These are phyloP conservation scores for Paramormyrops kingsleyae DNA, from an alignment of 2,113 vertebrate species.

Conservation along the genomic window DNA sequence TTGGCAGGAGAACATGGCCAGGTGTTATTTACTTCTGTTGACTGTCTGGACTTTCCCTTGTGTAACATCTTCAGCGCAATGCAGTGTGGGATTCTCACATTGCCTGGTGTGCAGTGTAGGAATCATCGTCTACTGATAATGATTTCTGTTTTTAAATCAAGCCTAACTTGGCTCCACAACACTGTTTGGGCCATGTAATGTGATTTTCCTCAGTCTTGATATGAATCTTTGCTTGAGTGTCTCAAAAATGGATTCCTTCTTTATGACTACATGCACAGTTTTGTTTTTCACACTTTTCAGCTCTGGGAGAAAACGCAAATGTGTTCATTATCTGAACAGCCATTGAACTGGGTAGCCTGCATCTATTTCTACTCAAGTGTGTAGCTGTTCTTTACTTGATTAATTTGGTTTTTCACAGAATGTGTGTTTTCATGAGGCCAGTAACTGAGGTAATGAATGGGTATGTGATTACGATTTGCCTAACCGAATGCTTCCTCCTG, in stretches of 20 bases:
- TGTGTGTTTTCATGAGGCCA: background rate
- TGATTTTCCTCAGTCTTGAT: background rate
- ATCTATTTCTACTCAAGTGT: background rate
- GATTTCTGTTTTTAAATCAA: background rate
- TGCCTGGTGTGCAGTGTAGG: background rate
- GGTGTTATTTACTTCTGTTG: background rate
- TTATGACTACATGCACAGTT: background rate
- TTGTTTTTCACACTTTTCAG: background rate
- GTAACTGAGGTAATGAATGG: constrained; percentile 36
- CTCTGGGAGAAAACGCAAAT: background rate
- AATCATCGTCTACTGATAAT: background rate
- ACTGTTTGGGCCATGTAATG: background rate
- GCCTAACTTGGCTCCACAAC: background rate
- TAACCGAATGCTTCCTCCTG: background rate
- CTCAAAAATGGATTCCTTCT: background rate
- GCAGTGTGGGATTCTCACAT: background rate
- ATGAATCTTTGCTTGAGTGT: background rate
- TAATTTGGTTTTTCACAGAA: background rate
- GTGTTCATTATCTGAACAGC: background rate
- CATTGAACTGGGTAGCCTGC: background rate
- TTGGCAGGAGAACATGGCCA: background rate
- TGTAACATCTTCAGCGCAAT: background rate
- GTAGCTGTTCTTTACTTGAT: constrained; percentile 1
- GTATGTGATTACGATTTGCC: constrained; percentile 27
- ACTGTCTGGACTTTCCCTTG: background rate